phyloP scores from a whole-genome alignment of 2,113 vertebrate species.

The Nettapus auritus region DNA sequence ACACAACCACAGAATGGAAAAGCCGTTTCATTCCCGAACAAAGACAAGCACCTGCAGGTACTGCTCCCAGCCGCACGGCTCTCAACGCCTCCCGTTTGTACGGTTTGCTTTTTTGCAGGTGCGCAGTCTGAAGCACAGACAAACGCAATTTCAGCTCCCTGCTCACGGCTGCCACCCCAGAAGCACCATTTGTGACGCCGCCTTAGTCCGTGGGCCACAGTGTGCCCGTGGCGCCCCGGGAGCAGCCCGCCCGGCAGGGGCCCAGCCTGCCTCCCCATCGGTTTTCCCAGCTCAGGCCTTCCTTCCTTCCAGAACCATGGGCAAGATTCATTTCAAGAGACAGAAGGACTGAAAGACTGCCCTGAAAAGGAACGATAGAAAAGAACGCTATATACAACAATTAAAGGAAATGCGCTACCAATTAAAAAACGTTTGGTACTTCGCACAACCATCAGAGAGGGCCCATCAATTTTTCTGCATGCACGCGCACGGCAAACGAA shows the following conservation, averaged over 20 bases:
- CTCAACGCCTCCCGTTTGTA: rapidly evolving
- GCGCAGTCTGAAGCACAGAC: rapidly evolving
- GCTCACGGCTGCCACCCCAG: not conserved
- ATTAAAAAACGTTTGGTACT: rapidly evolving
- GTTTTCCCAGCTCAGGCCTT: not conserved
- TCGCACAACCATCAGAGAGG: not conserved
- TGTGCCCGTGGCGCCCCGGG: rapidly evolving
- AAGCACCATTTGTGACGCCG: rapidly evolving
- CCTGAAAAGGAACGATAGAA: not conserved
- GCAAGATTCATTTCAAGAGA: not conserved
- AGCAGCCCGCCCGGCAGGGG: not conserved
- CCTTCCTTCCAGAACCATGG: rapidly evolving
- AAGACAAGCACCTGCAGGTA: not conserved
- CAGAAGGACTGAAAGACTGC: not conserved
- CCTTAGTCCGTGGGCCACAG: rapidly evolving
- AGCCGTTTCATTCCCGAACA: not conserved
- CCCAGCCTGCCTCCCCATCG: not conserved
- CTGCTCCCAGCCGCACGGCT: rapidly evolving
- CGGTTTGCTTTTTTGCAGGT: not conserved
- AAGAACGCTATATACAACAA: not conserved
- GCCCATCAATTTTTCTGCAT: not conserved
- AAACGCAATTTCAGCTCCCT: rapidly evolving
- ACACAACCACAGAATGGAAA: rapidly evolving
- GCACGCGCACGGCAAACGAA: not conserved
- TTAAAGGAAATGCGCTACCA: rapidly evolving